Base-by-base conservation (phyloP, 2,888 invertebrate genomes). In the Thecocarcelia acutangulata region DNA sequence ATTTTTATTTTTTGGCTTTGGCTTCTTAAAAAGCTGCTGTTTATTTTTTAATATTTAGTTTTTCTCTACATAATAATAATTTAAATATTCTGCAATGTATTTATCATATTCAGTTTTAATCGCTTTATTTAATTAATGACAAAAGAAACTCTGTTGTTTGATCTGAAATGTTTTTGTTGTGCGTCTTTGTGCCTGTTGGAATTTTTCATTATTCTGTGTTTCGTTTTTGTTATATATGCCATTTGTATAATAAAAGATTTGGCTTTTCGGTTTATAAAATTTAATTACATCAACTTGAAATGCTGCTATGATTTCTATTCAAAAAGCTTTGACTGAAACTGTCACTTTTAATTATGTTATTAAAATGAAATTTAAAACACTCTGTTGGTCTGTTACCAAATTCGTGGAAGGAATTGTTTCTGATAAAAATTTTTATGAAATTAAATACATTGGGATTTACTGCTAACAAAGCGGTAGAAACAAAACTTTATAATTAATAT, bases 291-390 rank as follows among this genome's bases (percentile, higher is more conserved):
- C 0, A 44, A 37, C 13, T 54, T 40, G n/a, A 17, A 2, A 17
- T 40, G 24, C 48, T 9, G 28, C n/a, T 13, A 40, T 24, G 40
- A 40, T 48, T 48, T 56, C 11, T 48, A 56, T 48, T 40, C 2
- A 48, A 21, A 48, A 48, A 48, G 0, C 17, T 17, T 48, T 66
- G 13, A 24, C 64, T 37, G 21, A 54, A 56, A 13, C 63, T 33
- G 44, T 44, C 44, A 9, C 15, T 24, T 54, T 63, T 24, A 63
- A 52, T 72, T 61, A 61, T 40, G 40, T 50, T 24, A 72, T 72
- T 50, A 19, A 40, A 44, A 17, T 37, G 0, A 11, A 59, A 50
- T 72, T 61, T 52, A 5, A 42, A 11, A 19, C 4, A 19, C 40
- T 42, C 28, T 6, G 9, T 5, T n/a, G 24, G 28, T 42, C 1